Conservation (phyloP, 2,113 vertebrate species). For the Varanus salvator region DNA sequence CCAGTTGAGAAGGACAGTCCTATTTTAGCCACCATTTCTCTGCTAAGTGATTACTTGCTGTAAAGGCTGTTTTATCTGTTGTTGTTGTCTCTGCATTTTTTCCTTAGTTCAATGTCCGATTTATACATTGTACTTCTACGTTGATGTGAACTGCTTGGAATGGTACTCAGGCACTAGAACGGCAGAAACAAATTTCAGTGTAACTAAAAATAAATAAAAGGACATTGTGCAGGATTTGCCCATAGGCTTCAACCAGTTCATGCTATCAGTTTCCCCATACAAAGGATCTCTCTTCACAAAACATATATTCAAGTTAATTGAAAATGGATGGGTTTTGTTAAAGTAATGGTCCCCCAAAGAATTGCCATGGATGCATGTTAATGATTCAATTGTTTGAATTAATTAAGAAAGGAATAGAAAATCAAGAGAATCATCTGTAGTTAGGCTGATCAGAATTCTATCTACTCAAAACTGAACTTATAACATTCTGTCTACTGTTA, state of each 20-base stretch:
- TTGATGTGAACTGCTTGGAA: too few relatives aligned
- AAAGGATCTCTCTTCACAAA: background rate
- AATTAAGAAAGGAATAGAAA: constrained; percentile 46
- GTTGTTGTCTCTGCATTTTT: too few relatives aligned
- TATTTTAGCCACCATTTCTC: too few relatives aligned
- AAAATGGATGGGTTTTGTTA: constrained; percentile 41
- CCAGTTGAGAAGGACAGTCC: too few relatives aligned
- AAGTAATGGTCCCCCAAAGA: constrained; percentile 25
- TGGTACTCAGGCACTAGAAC: too few relatives aligned
- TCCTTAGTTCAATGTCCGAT: too few relatives aligned
- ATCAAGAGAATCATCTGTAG: constrained; percentile 5
- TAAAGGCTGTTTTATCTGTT: too few relatives aligned
- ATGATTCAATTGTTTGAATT: constrained; percentile 38
- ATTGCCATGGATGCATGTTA: constrained; percentile 25
- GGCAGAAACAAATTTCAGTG: too few relatives aligned
- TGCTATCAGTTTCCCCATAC: background rate
- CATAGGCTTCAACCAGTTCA: background rate
- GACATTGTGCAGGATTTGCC: background rate
- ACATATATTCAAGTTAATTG: constrained; percentile 47
- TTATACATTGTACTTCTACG: too few relatives aligned
- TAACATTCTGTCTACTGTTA: background rate
- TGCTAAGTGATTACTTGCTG: too few relatives aligned
- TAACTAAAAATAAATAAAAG: too few relatives aligned
- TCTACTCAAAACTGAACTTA: background rate
- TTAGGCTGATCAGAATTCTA: constrained; percentile 14